Percentiles rank a stretch among this genome's conserved stretches.
Evolutionary conservation across 2,888 invertebrate genomes (phyloP).

Genomic region (Spisula solida): DNA sequence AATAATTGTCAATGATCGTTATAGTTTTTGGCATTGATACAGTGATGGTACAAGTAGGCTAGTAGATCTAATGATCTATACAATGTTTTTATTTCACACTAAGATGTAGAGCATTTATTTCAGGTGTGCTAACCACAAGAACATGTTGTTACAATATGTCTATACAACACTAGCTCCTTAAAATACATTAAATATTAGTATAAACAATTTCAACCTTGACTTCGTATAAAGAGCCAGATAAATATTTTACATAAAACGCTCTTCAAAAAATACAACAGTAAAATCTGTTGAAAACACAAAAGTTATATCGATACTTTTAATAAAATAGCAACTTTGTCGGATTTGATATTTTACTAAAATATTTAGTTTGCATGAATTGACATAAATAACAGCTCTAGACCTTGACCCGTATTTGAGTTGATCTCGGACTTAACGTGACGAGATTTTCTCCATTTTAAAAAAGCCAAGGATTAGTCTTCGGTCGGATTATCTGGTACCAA

Average conservation of each 20-base stretch:
- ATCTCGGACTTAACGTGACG: neutral
- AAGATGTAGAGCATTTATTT: neutral
- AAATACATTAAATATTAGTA: neutral
- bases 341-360: neutral
- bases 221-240: neutral
- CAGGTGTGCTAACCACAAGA: neutral
- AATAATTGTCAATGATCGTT: no score
- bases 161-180: neutral
- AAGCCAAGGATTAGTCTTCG: neutral
- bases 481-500: neutral
- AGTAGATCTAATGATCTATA: no score
- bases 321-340: neutral
- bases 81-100: no score
- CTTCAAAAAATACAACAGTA: neutral
- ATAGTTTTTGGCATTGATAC: no score
- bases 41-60: no score
- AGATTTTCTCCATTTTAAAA: neutral
- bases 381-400: neutral
- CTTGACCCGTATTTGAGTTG: neutral
- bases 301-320: neutral
- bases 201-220: neutral
- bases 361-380: neutral
- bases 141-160: neutral
- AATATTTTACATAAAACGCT: neutral
- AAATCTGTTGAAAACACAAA: neutral